These are phyloP conservation scores for Platyura marginata DNA, from an alignment of 1,140 invertebrate genomes.

Conservation along the genomic window DNA sequence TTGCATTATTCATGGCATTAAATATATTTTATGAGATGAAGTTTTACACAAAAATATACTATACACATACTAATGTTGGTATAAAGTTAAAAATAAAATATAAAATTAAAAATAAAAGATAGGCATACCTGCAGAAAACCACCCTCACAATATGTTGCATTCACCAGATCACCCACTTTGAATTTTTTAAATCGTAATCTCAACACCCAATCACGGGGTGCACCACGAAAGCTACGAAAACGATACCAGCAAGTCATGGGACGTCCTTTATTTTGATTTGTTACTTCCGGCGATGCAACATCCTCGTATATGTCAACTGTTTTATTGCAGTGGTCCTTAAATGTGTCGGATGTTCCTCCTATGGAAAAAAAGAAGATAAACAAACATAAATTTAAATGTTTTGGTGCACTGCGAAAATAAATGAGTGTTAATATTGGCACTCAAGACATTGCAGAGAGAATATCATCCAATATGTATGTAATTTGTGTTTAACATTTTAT, in stretches of 20 bases:
- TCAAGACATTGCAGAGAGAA: too few relatives aligned
- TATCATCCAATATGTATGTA: too few relatives aligned
- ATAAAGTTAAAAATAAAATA: too few relatives aligned
- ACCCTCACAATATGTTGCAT: conserved; percentile 67
- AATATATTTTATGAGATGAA: too few relatives aligned
- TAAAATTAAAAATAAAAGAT: too few relatives aligned
- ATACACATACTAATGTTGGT: too few relatives aligned
- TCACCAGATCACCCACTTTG: conserved; percentile 70
- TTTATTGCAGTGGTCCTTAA: conserved; percentile 66
- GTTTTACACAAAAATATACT: too few relatives aligned
- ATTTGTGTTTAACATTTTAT: too few relatives aligned
- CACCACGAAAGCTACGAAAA: conserved; percentile 64
- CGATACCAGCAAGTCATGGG: conserved; percentile 77
- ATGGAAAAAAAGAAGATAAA: not conserved
- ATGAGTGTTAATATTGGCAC: too few relatives aligned
- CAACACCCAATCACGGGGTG: conserved; percentile 72
- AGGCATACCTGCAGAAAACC: conserved; percentile 65
- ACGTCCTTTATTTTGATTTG: conserved; percentile 55
- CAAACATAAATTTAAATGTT: too few relatives aligned
- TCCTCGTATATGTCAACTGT: conserved; percentile 84
- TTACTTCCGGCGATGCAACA: conserved; percentile 68
- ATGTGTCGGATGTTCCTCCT: not conserved
- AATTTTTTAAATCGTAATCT: conserved; percentile 80
- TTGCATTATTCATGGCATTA: too few relatives aligned
- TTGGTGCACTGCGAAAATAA: too few relatives aligned